Conservation (phyloP, 2,888 invertebrate genomes). For the Troilus luridus region DNA sequence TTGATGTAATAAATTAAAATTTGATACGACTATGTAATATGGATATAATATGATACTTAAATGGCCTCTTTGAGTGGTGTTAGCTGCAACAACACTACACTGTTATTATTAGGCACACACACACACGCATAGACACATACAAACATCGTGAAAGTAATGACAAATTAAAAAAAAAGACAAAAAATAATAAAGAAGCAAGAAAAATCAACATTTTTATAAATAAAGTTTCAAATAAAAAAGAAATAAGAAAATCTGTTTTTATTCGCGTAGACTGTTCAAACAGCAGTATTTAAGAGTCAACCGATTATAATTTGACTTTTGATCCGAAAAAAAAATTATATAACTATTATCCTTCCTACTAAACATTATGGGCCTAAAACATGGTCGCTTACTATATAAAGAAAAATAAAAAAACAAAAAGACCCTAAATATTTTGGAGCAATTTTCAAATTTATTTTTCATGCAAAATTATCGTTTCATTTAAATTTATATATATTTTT, state of each 20-base stretch:
- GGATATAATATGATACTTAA: neutral
- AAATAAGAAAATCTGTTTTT: slow-evolving; percentile 42
- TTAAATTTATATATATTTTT: neutral
- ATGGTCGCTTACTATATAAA: too few species aligned
- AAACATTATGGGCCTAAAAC: too few species aligned
- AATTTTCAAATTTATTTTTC: neutral
- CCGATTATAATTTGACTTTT: too few species aligned
- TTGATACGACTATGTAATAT: neutral
- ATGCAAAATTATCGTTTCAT: neutral
- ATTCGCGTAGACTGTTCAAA: neutral
- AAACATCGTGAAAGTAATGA: neutral
- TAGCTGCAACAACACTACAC: slow-evolving; percentile 55
- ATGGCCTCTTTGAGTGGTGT: neutral
- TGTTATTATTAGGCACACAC: slow-evolving; percentile 41
- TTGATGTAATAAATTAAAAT: slow-evolving; percentile 13
- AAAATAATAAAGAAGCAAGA: slow-evolving; percentile 21
- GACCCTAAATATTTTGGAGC: too few species aligned
- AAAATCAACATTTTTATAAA: slow-evolving; percentile 32
- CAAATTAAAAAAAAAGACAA: neutral
- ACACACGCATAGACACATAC: neutral
- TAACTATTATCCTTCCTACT: too few species aligned
- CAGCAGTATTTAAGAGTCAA: too few species aligned
- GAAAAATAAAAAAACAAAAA: too few species aligned
- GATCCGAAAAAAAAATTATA: too few species aligned
- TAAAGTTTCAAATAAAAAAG: neutral